Evolutionary conservation across 2,888 invertebrate species (phyloP), one percentile per base, ranked within the genome.

Genomic region (Diaprepes abbreviatus): DNA sequence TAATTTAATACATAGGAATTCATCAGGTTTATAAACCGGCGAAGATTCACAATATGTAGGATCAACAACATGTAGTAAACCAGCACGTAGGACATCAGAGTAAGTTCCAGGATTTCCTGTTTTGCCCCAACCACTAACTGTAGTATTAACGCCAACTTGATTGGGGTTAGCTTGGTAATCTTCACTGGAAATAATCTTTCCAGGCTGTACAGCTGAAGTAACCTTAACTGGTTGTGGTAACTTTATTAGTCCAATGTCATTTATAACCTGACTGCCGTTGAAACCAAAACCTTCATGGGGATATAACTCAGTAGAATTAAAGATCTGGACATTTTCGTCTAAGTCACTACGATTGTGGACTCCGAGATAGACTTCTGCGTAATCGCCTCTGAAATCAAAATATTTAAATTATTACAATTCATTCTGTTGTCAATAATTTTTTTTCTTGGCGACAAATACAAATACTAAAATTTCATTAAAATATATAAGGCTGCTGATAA

Each of bases 271-370:
- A 7, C 6, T 6, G 12, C 31, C 50, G 9, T 28, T 31, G 12
- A 52, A 14, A 28, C 31, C 31, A 52, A 31, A 52, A 12, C 31
- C 4, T 14, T 52, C 50, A 12, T 52, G 50, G 1, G 50, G 14
- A 12, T 31, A 31, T 14, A 52, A 12, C 12, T 52, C 16, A 1
- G 28, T 24, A 2, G 50, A 24, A 31, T 52, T 14, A 31, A 52
- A 52, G 28, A 52, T 52, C 12, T 52, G 50, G n/a, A 52, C 50
- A 28, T 52, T 52, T 16, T 52, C 31, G 28, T 52, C 50, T 3
- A 52, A 1, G n/a, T 16, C 14, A 5, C 28, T 31, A 12, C 31
- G 28, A 12, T 52, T 52, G 9, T 52, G 50, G 16, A 52, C 24
- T 24, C 50, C 50, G 7, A 52, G 28, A 7, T 24, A 52, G 3